Evolutionary conservation across 2,113 vertebrate genomes (phyloP).

Genomic region (Cebidichthys violaceus): DNA sequence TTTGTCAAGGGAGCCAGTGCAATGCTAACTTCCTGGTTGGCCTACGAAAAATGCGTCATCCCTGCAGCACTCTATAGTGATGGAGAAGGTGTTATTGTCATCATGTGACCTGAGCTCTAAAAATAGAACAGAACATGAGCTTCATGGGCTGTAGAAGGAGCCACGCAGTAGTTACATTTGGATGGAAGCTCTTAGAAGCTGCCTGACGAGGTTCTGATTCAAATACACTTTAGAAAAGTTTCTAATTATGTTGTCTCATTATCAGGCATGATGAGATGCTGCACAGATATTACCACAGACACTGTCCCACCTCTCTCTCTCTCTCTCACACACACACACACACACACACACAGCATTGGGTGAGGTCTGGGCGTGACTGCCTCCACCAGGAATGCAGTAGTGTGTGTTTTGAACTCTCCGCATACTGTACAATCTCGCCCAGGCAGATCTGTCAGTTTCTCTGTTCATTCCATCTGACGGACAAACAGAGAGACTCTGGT

Average conservation of each 20-base stretch:
- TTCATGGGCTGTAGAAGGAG: not conserved
- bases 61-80: not conserved
- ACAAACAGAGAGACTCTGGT: not conserved
- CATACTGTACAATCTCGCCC: slow-evolving; percentile 20
- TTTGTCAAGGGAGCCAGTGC: not conserved
- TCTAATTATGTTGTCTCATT: not conserved
- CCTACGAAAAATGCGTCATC: not conserved
- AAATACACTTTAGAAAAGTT: not conserved
- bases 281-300: not conserved
- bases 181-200: not conserved
- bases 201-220: not conserved
- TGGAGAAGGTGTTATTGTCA: not conserved
- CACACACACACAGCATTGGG: slow-evolving; percentile 36
- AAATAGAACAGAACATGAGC: not conserved
- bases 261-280: not conserved
- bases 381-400: slow-evolving; percentile 63
- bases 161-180: not conserved
- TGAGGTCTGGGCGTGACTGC: slow-evolving; percentile 54
- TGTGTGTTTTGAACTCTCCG: slow-evolving; percentile 53
- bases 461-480: not conserved
- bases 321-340: not conserved
- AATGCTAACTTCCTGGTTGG: not conserved
- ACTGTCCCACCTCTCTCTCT: not conserved
- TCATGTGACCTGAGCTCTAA: not conserved
- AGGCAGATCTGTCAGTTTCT: slow-evolving; percentile 46